Percentiles rank a stretch among this genome's conserved stretches.
These are phyloP conservation scores for Lasioglossum pauxillum DNA, from an alignment of 2,888 invertebrate species.

Conservation along the genomic window DNA sequence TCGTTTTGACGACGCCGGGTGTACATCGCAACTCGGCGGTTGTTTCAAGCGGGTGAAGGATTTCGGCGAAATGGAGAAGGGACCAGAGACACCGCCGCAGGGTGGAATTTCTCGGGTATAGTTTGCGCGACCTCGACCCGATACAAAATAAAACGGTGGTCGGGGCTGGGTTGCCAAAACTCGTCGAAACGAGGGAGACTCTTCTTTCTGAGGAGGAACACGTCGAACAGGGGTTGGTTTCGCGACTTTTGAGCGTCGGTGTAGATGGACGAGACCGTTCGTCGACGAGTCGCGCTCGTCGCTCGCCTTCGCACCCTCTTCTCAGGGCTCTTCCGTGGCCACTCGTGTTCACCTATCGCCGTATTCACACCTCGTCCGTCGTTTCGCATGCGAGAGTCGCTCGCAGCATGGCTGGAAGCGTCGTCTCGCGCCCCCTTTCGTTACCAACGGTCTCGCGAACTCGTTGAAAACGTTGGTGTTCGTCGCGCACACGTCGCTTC, in stretches of 20 bases:
- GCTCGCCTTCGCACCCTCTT: background rate
- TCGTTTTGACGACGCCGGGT: no score
- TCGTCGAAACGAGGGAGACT: background rate
- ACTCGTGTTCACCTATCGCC: conserved; percentile 1
- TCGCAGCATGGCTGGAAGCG: background rate
- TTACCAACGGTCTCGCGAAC: conserved; percentile 3
- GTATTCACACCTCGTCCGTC: conserved; percentile 7
- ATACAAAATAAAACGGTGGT: no score
- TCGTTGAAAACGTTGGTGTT: background rate
- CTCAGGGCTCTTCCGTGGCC: background rate
- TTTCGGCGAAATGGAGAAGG: background rate
- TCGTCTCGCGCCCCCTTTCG: conserved; percentile 14
- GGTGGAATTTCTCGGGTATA: background rate
- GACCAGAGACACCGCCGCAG: no score
- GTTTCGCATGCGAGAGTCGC: background rate
- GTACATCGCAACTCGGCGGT: no score
- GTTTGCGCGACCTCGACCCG: conserved; percentile 1
- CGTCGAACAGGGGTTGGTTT: background rate
- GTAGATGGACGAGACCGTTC: background rate
- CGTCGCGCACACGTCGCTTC: background rate
- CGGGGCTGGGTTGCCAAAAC: background rate
- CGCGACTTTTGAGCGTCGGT: conserved; percentile 2
- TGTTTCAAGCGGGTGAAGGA: background rate
- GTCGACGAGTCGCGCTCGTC: background rate
- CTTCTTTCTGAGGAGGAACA: fast-evolving